Conservation (phyloP, 2,797 vertebrate genomes). For the Crocidura indochinensis region DNA sequence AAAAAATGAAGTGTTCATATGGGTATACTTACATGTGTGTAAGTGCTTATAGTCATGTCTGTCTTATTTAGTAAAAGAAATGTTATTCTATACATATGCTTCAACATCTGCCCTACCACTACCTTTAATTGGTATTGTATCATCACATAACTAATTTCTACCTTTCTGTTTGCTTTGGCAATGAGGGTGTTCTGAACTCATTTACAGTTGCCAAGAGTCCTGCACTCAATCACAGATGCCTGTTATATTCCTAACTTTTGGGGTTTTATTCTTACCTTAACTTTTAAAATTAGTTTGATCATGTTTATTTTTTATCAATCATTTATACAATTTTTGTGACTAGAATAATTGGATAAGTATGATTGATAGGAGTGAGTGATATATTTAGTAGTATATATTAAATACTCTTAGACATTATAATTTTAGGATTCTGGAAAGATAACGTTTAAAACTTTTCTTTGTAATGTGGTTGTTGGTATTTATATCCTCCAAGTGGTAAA, state of each 20-base stretch:
- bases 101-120: background rate
- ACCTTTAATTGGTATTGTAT: background rate
- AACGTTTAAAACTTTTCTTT: slow-evolving; percentile 25
- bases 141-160: background rate
- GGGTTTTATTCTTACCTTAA: too few species aligned
- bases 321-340: slow-evolving; percentile 12
- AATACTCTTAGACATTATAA: background rate
- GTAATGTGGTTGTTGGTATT: background rate
- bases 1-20: too few species aligned
- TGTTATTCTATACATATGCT: background rate
- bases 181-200: background rate
- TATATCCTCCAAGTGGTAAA: background rate
- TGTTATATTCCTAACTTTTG: background rate
- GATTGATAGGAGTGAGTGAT: background rate
- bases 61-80: background rate
- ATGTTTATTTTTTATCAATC: background rate
- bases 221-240: background rate
- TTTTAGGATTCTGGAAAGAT: slow-evolving; percentile 28
- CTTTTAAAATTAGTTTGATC: background rate
- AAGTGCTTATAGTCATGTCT: background rate
- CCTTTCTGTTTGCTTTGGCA: slow-evolving; percentile 25
- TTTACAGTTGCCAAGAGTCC: background rate
- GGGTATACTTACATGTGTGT: too few species aligned
- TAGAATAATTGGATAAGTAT: background rate
- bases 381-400: background rate